A percentile compares a stretch with the other conserved stretches of the same genome.
Evolutionary conservation across 2,797 vertebrate genomes (phyloP).

Genomic region (Diplodus sargus): DNA sequence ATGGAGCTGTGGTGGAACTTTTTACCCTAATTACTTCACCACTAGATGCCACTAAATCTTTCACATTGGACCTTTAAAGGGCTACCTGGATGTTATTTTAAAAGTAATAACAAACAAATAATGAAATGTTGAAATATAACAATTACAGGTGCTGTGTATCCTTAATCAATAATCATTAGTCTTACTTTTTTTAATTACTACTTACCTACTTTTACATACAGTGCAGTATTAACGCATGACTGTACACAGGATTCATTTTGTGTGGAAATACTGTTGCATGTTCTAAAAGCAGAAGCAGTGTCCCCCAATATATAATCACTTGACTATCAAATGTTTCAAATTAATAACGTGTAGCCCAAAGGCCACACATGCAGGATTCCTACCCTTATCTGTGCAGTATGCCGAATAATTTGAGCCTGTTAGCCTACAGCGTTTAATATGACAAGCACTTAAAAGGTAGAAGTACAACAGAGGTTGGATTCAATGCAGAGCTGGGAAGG

Average conservation of each 20-base stretch:
- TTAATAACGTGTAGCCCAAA: neutral
- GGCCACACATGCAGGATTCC: slow-evolving; percentile 1
- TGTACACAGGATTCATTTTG: neutral
- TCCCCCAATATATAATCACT: neutral
- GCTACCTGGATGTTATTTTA: neutral
- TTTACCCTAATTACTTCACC: slow-evolving; percentile 94
- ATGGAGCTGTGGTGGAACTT: slow-evolving; percentile 93
- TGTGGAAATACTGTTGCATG: neutral
- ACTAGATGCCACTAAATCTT: too few relatives aligned
- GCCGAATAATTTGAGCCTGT: slow-evolving; percentile 29
- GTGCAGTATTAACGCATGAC: too few relatives aligned
- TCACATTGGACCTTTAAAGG: neutral
- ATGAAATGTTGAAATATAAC: too few relatives aligned
- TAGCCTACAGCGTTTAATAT: slow-evolving; percentile 28
- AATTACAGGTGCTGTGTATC: neutral
- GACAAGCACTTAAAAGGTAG: slow-evolving; percentile 44
- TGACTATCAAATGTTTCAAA: neutral
- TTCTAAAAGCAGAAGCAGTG: neutral
- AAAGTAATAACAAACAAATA: neutral
- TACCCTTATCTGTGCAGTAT: slow-evolving; percentile 1
- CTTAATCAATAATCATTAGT: neutral
- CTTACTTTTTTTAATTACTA: neutral
- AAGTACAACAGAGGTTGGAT: slow-evolving; percentile 42
- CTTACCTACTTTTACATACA: neutral
- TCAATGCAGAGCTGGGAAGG: slow-evolving; percentile 45